Percentiles rank a stretch among this genome's conserved stretches.
Conservation (phyloP, 1,140 invertebrate genomes). For the Heliconius nattereri region DNA sequence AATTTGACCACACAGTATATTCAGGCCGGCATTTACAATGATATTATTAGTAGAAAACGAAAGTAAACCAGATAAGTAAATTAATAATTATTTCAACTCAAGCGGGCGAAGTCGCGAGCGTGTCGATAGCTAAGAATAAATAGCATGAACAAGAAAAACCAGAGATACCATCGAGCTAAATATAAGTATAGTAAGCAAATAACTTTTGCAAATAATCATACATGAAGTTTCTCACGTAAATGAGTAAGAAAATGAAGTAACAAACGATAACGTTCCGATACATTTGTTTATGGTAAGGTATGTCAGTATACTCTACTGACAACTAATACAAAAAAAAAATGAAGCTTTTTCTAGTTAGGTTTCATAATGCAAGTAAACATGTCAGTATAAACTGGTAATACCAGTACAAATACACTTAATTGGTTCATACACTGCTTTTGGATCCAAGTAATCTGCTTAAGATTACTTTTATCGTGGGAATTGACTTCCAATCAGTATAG, state of each 20-base stretch:
- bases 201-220: not conserved
- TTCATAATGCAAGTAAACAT: not conserved
- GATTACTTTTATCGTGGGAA: constrained; percentile 6
- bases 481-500: not conserved
- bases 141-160: too few relatives aligned
- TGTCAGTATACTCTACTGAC: not conserved
- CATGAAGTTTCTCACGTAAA: not conserved
- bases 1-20: too few relatives aligned
- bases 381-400: constrained; percentile 6
- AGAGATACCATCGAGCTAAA: too few relatives aligned
- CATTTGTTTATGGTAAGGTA: constrained; percentile 1
- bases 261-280: not conserved
- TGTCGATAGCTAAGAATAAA: too few relatives aligned
- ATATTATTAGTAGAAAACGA: too few relatives aligned
- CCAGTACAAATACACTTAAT: not conserved
- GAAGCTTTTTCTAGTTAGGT: not conserved
- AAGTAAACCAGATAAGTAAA: too few relatives aligned
- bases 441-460: not conserved
- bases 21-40: too few relatives aligned
- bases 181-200: too few relatives aligned
- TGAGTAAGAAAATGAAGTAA: not conserved
- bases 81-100: too few relatives aligned
- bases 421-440: not conserved
- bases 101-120: too few relatives aligned
- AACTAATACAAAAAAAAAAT: not conserved